Evolutionary conservation across 2,797 vertebrate genomes (phyloP), one percentile per base, ranked within the genome.

Genomic region (Nyctibius grandis): DNA sequence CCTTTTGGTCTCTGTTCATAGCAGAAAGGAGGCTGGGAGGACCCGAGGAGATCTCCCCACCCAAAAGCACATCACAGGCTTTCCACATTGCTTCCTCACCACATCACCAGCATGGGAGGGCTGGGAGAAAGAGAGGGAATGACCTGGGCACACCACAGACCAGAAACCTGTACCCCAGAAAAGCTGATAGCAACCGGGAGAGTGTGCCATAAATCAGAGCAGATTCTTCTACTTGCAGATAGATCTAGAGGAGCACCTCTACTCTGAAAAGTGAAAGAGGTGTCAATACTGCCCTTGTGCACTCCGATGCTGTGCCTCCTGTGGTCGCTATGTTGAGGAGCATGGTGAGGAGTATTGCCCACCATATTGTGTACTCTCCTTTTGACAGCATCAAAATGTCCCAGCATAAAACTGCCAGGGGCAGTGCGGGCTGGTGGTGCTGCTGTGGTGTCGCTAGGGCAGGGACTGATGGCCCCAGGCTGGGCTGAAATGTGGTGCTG

Each of bases 381-480:
- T 79, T 18, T 47, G 38, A 33, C 34, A 75, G 57, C 26, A 36
- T 40, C 29, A 33, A 44, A 34, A 45, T 9, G 36, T 21, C 36
- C 23, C 47, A 45, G 6, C 29, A 11, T 28, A 45, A 29, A 64
- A 38, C 45, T 38, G 21, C 28, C 33, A 59, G 34, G 28, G 28
- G 9, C 2, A 18, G 33, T 1, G 1, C 0, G 3, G 44, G 28
- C 23, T 63, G 44, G 25, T 63, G 29, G 13, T 21, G 12, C 22
- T 21, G 47, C 48, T 56, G 21, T 5, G 4, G 36, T 9, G 21
- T 60, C 3, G 1, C 12, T 44, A 20, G 63, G 40, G 22, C 26
- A 42, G n/a, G 33, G 45, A 72, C 29, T 44, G 33, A 54, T 7
- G 19, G 29, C 25, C 45, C 21, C n/a, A 38, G 48, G 15, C 7